Evolutionary conservation across 2,113 vertebrate species (phyloP).

Genomic region (Podarcis raffonei): DNA sequence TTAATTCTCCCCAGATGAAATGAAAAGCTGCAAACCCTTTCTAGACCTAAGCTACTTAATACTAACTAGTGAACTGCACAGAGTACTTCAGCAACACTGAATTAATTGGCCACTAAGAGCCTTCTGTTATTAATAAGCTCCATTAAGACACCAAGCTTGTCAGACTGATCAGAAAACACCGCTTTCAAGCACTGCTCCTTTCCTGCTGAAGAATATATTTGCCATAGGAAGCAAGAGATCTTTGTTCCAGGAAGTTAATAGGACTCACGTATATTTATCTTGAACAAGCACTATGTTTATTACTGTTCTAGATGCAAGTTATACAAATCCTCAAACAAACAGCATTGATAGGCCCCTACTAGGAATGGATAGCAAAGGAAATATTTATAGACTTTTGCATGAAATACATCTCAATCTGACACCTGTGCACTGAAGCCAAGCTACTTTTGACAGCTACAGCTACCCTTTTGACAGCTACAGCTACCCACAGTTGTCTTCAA

Average conservation of each 20-base stretch:
- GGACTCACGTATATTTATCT: neutral
- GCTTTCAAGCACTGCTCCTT: neutral
- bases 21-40: neutral
- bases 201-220: neutral
- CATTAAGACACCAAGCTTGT: neutral
- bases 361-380: neutral
- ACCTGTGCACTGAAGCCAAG: neutral
- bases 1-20: neutral
- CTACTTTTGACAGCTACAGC: neutral
- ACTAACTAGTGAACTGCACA: neutral
- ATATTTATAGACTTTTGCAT: neutral
- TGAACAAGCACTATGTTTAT: neutral
- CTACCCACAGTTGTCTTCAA: conserved; percentile 1
- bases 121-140: neutral
- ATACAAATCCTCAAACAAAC: neutral
- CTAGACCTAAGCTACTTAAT: neutral
- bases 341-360: neutral
- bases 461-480: neutral
- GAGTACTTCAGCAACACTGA: neutral
- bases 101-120: no score
- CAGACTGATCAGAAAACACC: neutral
- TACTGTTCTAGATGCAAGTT: neutral
- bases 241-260: neutral
- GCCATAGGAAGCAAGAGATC: neutral
- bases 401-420: neutral